Evolutionary conservation across 2,797 vertebrate species (phyloP).

Genomic region (Crocidura indochinensis): DNA sequence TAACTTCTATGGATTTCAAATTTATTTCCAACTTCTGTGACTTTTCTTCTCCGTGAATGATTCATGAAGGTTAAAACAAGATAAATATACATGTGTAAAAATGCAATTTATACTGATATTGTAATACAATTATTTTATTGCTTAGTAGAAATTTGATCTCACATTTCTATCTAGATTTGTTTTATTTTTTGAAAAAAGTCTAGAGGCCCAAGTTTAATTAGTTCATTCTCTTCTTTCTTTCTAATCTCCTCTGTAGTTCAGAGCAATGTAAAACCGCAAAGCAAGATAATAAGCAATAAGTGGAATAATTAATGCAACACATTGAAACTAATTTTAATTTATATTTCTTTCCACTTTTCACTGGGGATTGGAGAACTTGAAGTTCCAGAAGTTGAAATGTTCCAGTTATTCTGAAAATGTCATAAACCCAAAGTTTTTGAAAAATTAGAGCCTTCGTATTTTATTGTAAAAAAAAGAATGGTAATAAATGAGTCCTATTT

Average conservation of each 20-base stretch:
- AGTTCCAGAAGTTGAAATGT: constrained; percentile 79
- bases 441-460: constrained; percentile 71
- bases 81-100: constrained; percentile 35
- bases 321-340: constrained; percentile 90
- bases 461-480: constrained; percentile 72
- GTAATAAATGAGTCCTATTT: constrained; percentile 50
- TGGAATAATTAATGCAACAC: constrained; percentile 89
- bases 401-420: constrained; percentile 82
- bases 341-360: constrained; percentile 85
- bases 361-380: constrained; percentile 80
- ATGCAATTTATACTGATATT: constrained; percentile 57
- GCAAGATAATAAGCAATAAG: constrained; percentile 89
- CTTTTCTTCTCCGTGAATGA: constrained; percentile 70
- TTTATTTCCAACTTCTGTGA: constrained; percentile 76
- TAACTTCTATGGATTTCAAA: constrained; percentile 35
- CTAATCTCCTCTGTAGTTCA: constrained; percentile 87
- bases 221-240: constrained; percentile 83
- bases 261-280: constrained; percentile 87
- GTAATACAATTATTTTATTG: constrained; percentile 38
- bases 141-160: constrained; percentile 77
- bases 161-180: constrained; percentile 74
- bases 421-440: constrained; percentile 67
- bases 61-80: constrained; percentile 69
- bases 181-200: constrained; percentile 68
- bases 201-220: constrained; percentile 87